Percentiles rank a stretch among this genome's conserved stretches.
Conservation (phyloP, 2,113 vertebrate species). For the Poeciliopsis prolifica region DNA sequence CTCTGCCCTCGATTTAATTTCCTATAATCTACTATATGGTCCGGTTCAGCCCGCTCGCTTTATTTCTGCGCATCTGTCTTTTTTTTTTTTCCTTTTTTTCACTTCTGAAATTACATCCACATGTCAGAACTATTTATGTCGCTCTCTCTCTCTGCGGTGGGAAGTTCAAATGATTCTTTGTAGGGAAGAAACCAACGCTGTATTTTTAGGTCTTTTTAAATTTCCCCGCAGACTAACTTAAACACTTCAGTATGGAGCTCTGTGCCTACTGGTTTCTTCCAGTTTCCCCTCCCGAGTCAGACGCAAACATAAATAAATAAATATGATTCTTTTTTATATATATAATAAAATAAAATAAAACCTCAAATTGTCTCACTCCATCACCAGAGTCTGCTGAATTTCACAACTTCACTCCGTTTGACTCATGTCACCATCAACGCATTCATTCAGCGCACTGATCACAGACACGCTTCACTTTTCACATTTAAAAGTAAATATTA, state of each 20-base stretch:
- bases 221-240: conserved; percentile 75
- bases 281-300: conserved; percentile 51
- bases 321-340: background rate
- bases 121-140: conserved; percentile 88
- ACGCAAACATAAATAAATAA: conserved; percentile 21
- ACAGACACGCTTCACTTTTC: conserved; percentile 13
- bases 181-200: conserved; percentile 82
- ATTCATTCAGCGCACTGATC: conserved; percentile 7
- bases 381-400: conserved; percentile 56
- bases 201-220: conserved; percentile 89
- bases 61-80: conserved; percentile 80
- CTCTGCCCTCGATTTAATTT: conserved; percentile 64
- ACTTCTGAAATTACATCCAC: conserved; percentile 92
- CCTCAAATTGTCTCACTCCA: conserved; percentile 51
- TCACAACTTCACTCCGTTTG: conserved; percentile 39
- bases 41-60: conserved; percentile 59
- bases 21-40: conserved; percentile 71
- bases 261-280: conserved; percentile 55
- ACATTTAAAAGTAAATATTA: conserved; percentile 8
- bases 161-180: conserved; percentile 90
- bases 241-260: conserved; percentile 75
- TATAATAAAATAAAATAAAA: background rate
- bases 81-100: conserved; percentile 32
- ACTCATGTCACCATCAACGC: conserved; percentile 57
- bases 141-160: conserved; percentile 80